These are phyloP conservation scores for Prietella phreatophila DNA, from an alignment of 2,113 vertebrate genomes.

Conservation along the genomic window DNA sequence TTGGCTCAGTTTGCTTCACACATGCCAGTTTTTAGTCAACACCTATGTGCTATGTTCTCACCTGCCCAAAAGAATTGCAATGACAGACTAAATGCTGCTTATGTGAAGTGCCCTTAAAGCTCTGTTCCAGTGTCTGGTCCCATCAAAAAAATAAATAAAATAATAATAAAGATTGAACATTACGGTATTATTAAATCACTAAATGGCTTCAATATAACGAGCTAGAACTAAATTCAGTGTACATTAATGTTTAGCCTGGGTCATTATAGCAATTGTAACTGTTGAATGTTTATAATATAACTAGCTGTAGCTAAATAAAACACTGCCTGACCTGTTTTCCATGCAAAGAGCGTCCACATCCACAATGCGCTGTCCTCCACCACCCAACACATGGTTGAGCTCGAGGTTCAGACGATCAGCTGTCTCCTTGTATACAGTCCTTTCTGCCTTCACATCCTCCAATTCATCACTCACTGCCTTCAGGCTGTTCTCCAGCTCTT, in stretches of 20 bases:
- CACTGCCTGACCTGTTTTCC: conserved; percentile 84
- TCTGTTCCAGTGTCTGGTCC: background rate
- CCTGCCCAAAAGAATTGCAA: background rate
- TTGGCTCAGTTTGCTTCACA: background rate
- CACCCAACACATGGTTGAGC: conserved; percentile 89
- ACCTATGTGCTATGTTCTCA: background rate
- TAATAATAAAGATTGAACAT: background rate
- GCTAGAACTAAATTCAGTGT: background rate
- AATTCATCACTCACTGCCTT: conserved; percentile 87
- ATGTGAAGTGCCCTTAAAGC: background rate
- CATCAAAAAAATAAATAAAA: background rate
- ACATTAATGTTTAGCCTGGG: background rate
- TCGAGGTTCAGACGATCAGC: conserved; percentile 90
- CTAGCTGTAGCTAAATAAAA: background rate
- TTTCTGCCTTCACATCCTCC: conserved; percentile 87
- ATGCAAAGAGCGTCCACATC: conserved; percentile 93
- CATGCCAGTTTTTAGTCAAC: background rate
- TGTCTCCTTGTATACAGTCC: conserved; percentile 90
- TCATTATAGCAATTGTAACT: background rate
- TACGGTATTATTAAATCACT: background rate
- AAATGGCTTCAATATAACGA: background rate
- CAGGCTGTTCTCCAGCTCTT: conserved; percentile 83
- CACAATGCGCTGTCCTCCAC: conserved; percentile 83
- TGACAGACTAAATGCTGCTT: background rate
- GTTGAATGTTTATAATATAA: background rate